Base-by-base conservation (phyloP, 2,113 vertebrate genomes). In the Melanocharis versteri region DNA sequence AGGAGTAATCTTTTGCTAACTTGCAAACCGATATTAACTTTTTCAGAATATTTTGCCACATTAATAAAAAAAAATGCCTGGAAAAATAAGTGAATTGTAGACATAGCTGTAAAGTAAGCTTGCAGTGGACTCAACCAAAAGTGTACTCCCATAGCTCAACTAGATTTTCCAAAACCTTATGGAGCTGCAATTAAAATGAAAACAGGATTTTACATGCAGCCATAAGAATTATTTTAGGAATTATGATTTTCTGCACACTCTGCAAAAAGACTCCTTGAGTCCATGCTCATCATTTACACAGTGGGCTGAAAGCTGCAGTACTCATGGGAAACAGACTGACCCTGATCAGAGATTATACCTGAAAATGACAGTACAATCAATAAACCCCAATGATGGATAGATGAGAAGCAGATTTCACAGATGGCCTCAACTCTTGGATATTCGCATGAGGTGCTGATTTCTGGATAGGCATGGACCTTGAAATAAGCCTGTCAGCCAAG, bases 361-460 rank as follows among this genome's bases (percentile, higher is more conserved):
- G 62, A 92, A 92, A 94, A 96, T 58, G 86, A 93, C 94, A 93
- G 79, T 44, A 66, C 27, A 90, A 95, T 92, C 92, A 96, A 96
- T 97, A 94, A 94, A 83, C 15, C 14, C 19, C 90, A 92, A 90
- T 77, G 85, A 92, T 39, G 73, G 68, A 90, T 73, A 93, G 76
- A 90, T 73, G 58, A 92, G 68, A 85, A 88, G 42, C 71, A 93
- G 85, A 88, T 89, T 93, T 92, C 80, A 93, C 85, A 95, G 95
- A 77, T 81, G 79, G 88, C 64, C 45, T 83, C 83, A 83, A 27
- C 62, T 89, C 71, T 35, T 69, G 30, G 39, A 54, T 89, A 86
- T 92, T 72, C 70, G 50, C 75, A 73, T n/a, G 50, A 83, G 22
- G 22, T 69, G 18, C 20, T 83, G 68, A 56, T 88, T 88, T 90